Base-by-base conservation (phyloP, 2,113 vertebrate species). In the Serinus canaria region DNA sequence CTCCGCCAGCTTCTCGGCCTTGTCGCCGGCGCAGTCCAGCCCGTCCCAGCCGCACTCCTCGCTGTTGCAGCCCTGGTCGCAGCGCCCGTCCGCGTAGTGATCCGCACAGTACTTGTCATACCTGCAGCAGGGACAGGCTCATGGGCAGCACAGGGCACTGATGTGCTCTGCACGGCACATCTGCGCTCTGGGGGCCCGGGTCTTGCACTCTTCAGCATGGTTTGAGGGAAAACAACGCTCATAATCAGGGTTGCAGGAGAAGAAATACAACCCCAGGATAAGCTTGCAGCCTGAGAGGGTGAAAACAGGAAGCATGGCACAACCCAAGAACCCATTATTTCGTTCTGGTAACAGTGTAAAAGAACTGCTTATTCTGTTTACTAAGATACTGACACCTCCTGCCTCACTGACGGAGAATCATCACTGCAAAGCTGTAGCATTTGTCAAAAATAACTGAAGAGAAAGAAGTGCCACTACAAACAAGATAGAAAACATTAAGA, bases 21-120 rank as follows among this genome's bases (percentile, higher is more conserved):
- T 97, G 90, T 98, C 98, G 0, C 37, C 43, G 2, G 98, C 98
- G 19, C 99, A 99, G 97, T 99, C 99, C 95, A 99, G 98, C 20
- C 99, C 99, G 0, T 99, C 99, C 99, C 99, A 99, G 97, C 99
- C 99, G 15, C 99, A 99, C 63, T 98, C 99, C 95, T 98, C 98
- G 0, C 97, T 99, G 91, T 99, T 98, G 95, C 99, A 99, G 62
- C 99, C 99, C 95, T 98, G 97, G 97, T 99, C 99, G 39, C 99
- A 99, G 69, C 97, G 97, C 35, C 95, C 97, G 23, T 99, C 98
- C 12, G 94, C 97, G 6, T 98, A 99, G 97, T 99, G 99, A 85
- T 99, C 99, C 1, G 98, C 98, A 19, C 99, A 99, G 96, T 99
- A 99, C 37, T 89, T 96, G 86, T 99, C 98, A 28, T 99, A 99